Conservation (phyloP, 2,888 invertebrate genomes). For the Hemithea aestivaria region DNA sequence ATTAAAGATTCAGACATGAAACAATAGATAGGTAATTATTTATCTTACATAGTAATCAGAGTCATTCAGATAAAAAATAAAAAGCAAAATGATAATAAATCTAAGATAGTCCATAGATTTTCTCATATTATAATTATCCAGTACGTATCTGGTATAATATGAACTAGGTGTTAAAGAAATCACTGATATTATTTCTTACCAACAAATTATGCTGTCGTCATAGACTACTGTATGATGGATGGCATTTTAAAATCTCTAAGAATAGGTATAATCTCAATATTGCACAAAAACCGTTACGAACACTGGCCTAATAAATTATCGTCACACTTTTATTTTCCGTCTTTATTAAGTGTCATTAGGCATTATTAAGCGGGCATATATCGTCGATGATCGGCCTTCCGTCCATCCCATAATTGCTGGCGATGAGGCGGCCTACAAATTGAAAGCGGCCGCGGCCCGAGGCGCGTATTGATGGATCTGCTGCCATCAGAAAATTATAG, state of each 20-base stretch:
- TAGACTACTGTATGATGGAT: constrained; percentile 12
- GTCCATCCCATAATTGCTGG: constrained; percentile 71
- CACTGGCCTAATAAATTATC: constrained; percentile 64
- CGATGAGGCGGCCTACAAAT: constrained; percentile 76
- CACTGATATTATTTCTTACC: no score
- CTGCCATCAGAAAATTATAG: constrained; percentile 77
- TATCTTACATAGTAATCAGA: no score
- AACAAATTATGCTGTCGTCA: not conserved
- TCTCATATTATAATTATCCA: no score
- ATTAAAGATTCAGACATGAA: no score
- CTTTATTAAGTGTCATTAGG: constrained; percentile 78
- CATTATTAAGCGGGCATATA: constrained; percentile 75
- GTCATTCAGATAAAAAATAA: no score
- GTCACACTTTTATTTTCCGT: constrained; percentile 72
- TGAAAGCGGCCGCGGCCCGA: constrained; percentile 74
- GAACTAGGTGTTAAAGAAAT: no score
- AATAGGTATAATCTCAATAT: constrained; percentile 21
- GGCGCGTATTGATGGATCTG: constrained; percentile 76
- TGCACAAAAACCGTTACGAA: constrained; percentile 43
- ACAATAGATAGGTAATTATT: no score
- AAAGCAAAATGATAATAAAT: no score
- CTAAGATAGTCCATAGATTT: no score
- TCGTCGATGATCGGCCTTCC: constrained; percentile 75
- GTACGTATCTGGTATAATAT: no score
- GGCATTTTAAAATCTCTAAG: constrained; percentile 10